phyloP scores from a whole-genome alignment of 1,140 invertebrate species.

The Aphelinus atriplicis region DNA sequence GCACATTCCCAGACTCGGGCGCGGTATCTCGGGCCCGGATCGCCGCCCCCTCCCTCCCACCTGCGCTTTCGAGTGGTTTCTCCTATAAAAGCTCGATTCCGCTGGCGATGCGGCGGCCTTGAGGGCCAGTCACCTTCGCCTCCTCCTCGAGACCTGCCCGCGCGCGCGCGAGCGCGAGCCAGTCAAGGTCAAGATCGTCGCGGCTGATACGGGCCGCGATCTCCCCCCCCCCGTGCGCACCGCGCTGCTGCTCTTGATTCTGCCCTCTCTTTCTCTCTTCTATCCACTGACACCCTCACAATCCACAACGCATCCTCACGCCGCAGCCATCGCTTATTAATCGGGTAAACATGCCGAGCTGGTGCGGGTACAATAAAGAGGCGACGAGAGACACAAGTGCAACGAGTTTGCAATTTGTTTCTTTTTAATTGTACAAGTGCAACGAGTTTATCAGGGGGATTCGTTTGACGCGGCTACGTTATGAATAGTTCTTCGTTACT shows the following conservation, averaged over 20 bases:
- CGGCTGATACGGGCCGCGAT: constrained; percentile 2
- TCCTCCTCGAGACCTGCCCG: neutral
- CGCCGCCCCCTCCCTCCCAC: neutral
- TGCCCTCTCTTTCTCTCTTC: neutral
- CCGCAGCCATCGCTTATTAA: too few species aligned
- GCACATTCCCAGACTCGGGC: too few species aligned
- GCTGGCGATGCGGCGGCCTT: constrained; percentile 15
- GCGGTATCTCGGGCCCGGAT: too few species aligned
- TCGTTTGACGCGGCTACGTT: too few species aligned
- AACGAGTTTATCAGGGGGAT: too few species aligned
- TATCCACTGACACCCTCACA: neutral
- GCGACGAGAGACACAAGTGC: neutral
- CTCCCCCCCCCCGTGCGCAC: neutral
- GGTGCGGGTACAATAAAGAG: neutral
- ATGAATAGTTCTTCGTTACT: too few species aligned
- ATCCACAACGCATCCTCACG: neutral
- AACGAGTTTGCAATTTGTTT: too few species aligned
- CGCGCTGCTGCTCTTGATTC: neutral
- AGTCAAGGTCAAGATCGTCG: constrained; percentile 34
- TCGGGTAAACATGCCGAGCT: too few species aligned
- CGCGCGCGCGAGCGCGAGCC: neutral
- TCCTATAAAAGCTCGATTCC: constrained; percentile 1
- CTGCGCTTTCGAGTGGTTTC: neutral
- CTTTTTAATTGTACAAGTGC: too few species aligned
- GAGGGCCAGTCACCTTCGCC: constrained; percentile 25